Evolutionary conservation across 2,888 invertebrate genomes (phyloP), one percentile per base, ranked within the genome.

Genomic region (Lepidocyrtoides sp.): DNA sequence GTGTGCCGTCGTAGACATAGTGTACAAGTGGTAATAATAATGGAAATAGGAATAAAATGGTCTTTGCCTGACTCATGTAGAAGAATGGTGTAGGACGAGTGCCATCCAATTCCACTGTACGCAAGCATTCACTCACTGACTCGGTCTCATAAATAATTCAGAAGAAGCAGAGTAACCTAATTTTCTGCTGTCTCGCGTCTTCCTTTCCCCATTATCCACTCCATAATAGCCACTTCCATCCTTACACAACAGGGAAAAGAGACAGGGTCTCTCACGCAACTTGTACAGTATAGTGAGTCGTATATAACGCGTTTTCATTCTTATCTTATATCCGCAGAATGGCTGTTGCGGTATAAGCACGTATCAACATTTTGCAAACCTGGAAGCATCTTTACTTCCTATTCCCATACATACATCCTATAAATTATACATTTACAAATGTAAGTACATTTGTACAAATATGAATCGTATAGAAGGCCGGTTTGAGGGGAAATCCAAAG

Each of bases 131-230:
- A 82, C 89, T 89, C 82, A 89, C 89, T 81, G 66, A 54, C 81
- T 89, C 82, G 44, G 75, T 91, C 93, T 93, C 93, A 93, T 93
- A 93, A 93, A 93, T 93, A 92, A 93, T 93, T 93, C 92, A 93
- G 89, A 92, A 92, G 92, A 86, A 85, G 86, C 91, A 88, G 86
- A 93, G 91, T 93, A 93, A 93, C 93, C 93, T 93, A 93, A 93
- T 93, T 93, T 93, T 93, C 93, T 93, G 92, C 92, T 93, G 93
- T 93, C 93, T 93, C 92, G 91, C 91, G 85, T 92, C 92, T 93
- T 92, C 92, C 91, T 92, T 89, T 91, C 89, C 91, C 89, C 88
- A 92, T 92, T 92, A 92, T 89, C 91, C 84, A 84, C 85, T 87
- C 86, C 82, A 86, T 91, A 86, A 90, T 90, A 82, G 89, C 89